These are phyloP conservation scores for Potamarius usumacintae DNA, from an alignment of 2,113 vertebrate species.

Conservation along the genomic window DNA sequence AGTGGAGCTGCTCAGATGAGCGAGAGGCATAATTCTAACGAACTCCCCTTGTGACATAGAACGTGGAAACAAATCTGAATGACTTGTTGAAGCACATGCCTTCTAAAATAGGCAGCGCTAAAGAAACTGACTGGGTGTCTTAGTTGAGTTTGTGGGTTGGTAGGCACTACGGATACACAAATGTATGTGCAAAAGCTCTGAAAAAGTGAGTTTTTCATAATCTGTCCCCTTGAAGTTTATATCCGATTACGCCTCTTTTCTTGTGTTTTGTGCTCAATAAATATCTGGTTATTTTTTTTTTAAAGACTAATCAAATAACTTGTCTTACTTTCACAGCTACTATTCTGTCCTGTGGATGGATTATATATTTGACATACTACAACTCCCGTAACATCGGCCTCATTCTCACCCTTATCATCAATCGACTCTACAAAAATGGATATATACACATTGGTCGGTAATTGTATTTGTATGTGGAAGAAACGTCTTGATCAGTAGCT, in stretches of 20 bases:
- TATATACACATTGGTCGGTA: slow-evolving; percentile 96
- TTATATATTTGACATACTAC: slow-evolving; percentile 98
- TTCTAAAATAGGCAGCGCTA: too few relatives aligned
- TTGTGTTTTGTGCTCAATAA: neutral
- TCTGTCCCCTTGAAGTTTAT: neutral
- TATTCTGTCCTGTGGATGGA: slow-evolving; percentile 99
- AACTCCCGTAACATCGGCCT: slow-evolving; percentile 98
- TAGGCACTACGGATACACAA: too few relatives aligned
- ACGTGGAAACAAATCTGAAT: too few relatives aligned
- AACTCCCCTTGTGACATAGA: too few relatives aligned
- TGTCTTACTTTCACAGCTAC: slow-evolving; percentile 81
- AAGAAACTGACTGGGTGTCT: too few relatives aligned
- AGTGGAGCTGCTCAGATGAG: too few relatives aligned
- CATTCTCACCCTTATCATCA: slow-evolving; percentile 93
- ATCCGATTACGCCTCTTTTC: too few relatives aligned
- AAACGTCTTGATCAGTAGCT: neutral
- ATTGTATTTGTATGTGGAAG: neutral
- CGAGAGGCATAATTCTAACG: too few relatives aligned
- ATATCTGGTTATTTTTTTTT: neutral
- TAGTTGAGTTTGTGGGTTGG: too few relatives aligned
- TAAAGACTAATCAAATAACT: neutral
- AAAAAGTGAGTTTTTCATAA: too few relatives aligned
- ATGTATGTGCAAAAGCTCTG: too few relatives aligned
- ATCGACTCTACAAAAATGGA: slow-evolving; percentile 95
- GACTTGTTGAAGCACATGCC: too few relatives aligned